Base-by-base conservation (phyloP, 2,797 vertebrate species). In the Picus viridis region DNA sequence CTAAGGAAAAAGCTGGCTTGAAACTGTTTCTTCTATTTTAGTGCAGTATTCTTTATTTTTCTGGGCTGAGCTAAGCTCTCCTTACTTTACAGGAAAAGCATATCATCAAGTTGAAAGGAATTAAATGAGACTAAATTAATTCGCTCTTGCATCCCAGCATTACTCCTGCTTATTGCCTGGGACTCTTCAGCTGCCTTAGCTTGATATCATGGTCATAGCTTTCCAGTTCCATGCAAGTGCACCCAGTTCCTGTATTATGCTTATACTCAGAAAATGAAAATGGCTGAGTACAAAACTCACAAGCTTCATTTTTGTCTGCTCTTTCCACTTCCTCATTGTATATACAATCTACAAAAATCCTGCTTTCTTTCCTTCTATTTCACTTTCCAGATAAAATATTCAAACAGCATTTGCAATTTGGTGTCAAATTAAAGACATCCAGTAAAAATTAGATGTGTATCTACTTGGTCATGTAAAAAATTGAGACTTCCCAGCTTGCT, bases 1-100 rank as follows among this genome's bases (percentile, higher is more conserved):
- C 81, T 70, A 53, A 49, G 45, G 80, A 88, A 86, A 95, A 81
- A 95, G 92, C 93, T 97, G 96, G 95, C 72, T 91, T 93, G 61
- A 74, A 94, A 76, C 12, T 32, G 59, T 45, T 90, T 89, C 67
- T 96, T 71, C 90, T 86, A 47, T 81, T 96, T 89, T 83, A 91
- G 45, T 70, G 63, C 68, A 26, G 71, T 62, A 86, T 89, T 96
- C 73, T 90, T 90, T 89, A 92, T 94, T 92, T 76, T 92, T 92
- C 75, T 72, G 5, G 45, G 78, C 77, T 14, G 73, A 92, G 47
- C 43, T 87, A 92, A 95, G 67, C 72, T 86, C n/a, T 90, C 94
- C 94, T 81, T 83, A 62, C 49, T 92, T 81, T 34, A 41, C 20
- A 45, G 47, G 47, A 75, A 47, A 90, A 80, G 14, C 70, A 12